These are phyloP conservation scores for Auanema sp. DNA, from an alignment of 2,888 invertebrate species.

Conservation along the genomic window DNA sequence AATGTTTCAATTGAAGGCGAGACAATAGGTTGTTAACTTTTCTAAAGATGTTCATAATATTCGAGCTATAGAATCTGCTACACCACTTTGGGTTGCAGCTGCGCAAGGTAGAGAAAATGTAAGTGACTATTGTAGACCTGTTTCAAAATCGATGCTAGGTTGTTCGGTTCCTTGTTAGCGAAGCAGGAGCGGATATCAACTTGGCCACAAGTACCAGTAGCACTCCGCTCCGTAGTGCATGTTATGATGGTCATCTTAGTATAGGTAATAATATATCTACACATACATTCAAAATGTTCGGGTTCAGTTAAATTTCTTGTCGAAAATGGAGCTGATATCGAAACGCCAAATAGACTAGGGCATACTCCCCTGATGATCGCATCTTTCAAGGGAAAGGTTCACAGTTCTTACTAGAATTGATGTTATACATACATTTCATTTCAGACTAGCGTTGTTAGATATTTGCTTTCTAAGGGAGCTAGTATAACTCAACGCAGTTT, in stretches of 20 bases:
- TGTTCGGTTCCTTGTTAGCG: conserved; percentile 56
- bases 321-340: conserved; percentile 88
- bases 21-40: conserved; percentile 74
- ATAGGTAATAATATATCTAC: conserved; percentile 70
- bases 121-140: conserved; percentile 7
- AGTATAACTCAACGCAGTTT: conserved; percentile 26
- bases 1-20: conserved; percentile 93
- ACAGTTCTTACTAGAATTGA: background rate
- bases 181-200: conserved; percentile 86
- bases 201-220: conserved; percentile 91
- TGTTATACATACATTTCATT: conserved; percentile 18
- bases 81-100: conserved; percentile 95
- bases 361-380: conserved; percentile 98
- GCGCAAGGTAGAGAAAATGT: conserved; percentile 83
- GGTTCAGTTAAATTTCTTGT: conserved; percentile 79
- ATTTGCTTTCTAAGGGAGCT: conserved; percentile 25
- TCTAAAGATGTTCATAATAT: background rate
- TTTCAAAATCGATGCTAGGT: conserved; percentile 16
- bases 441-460: conserved; percentile 45
- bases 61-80: conserved; percentile 75
- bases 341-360: conserved; percentile 82
- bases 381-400: conserved; percentile 68
- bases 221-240: conserved; percentile 89
- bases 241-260: conserved; percentile 92
- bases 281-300: background rate